phyloP scores from a whole-genome alignment of 2,797 vertebrate species.

The Monodelphis domestica region DNA sequence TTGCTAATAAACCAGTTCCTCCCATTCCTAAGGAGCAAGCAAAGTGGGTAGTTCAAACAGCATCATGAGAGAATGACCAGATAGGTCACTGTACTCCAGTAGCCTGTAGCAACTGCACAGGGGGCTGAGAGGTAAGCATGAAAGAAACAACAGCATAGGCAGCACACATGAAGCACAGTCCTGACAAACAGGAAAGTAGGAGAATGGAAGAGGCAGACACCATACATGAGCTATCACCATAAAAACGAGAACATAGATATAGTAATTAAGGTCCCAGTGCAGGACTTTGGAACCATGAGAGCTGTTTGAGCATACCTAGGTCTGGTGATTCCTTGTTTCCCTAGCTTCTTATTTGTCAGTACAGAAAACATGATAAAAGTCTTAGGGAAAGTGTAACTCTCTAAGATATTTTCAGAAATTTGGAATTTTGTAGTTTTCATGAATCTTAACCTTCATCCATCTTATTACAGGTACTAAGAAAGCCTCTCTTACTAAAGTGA shows the following conservation, averaged over 20 bases:
- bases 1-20: not conserved
- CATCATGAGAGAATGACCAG: not conserved
- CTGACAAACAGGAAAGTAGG: not conserved
- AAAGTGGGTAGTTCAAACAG: not conserved
- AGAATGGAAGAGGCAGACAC: not conserved
- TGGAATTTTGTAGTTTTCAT: not conserved
- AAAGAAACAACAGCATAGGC: not conserved
- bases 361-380: not conserved
- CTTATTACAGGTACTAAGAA: not conserved
- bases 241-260: not conserved
- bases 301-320: not conserved
- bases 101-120: not conserved
- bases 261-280: not conserved
- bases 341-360: slow-evolving; percentile 1
- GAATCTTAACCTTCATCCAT: not conserved
- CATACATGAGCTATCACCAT: not conserved
- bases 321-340: not conserved
- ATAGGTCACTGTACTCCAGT: not conserved
- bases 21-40: not conserved
- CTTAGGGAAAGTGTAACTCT: not conserved
- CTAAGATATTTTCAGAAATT: not conserved
- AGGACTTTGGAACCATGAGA: not conserved
- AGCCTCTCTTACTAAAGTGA: slow-evolving; percentile 39
- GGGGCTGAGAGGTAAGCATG: not conserved
- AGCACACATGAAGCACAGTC: not conserved